Conservation (phyloP, 1,140 invertebrate species). For the Brachionus sp. region DNA sequence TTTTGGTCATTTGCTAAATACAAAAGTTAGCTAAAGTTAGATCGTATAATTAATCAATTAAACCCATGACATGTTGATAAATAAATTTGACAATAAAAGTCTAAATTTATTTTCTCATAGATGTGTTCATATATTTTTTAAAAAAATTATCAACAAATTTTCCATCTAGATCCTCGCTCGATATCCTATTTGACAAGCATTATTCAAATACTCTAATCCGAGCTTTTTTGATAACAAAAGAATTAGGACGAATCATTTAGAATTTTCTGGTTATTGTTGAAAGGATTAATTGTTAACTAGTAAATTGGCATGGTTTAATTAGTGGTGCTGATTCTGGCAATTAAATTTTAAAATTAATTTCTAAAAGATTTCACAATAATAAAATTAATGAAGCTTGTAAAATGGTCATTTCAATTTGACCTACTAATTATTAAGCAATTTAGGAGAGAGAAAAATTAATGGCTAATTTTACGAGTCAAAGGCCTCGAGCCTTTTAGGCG, state of each 20-base stretch:
- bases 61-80: background rate
- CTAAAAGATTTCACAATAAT: background rate
- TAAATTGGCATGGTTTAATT: background rate
- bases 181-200: background rate
- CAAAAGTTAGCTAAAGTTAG: background rate
- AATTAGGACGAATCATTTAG: background rate
- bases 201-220: background rate
- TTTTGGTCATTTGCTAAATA: background rate
- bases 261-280: no score
- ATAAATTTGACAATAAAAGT: background rate
- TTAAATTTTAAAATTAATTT: background rate
- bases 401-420: conserved; percentile 2
- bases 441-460: background rate
- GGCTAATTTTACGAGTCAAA: background rate
- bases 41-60: conserved; percentile 16
- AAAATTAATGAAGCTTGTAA: background rate
- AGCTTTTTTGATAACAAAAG: background rate
- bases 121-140: background rate
- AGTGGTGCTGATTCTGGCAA: background rate
- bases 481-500: background rate
- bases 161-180: background rate
- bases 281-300: no score
- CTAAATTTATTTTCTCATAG: background rate
- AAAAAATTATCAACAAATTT: background rate
- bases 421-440: background rate